Evolutionary conservation across 2,888 invertebrate species (phyloP).

Genomic region (Saturnia pavonia): DNA sequence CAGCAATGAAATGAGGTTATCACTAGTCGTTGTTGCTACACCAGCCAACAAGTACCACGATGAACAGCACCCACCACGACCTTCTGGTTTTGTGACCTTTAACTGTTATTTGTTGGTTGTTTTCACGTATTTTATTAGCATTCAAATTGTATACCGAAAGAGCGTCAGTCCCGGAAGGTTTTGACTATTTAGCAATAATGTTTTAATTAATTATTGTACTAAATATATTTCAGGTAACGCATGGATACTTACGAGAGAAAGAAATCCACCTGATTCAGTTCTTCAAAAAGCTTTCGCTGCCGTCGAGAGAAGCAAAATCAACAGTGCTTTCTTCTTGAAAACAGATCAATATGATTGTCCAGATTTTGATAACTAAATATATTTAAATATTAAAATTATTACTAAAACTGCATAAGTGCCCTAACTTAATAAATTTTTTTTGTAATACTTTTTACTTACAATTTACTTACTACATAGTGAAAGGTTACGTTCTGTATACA

Average conservation of each 20-base stretch:
- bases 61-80: too few relatives aligned
- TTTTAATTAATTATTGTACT: not conserved
- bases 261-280: conserved; percentile 78
- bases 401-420: not conserved
- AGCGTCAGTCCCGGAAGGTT: not conserved
- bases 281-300: conserved; percentile 83
- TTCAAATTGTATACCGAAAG: too few relatives aligned
- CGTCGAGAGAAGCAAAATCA: conserved; percentile 81
- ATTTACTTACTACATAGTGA: conserved; percentile 1
- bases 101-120: too few relatives aligned
- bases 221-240: conserved; percentile 65
- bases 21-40: too few relatives aligned
- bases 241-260: conserved; percentile 85
- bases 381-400: not conserved
- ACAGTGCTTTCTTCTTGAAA: conserved; percentile 79
- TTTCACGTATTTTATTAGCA: too few relatives aligned
- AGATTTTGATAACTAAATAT: conserved; percentile 26
- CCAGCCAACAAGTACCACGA: too few relatives aligned
- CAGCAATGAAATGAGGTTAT: too few relatives aligned
- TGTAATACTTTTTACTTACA: not conserved
- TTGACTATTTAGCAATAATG: not conserved
- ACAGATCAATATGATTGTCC: conserved; percentile 84
- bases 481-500: conserved; percentile 43
- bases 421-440: not conserved
- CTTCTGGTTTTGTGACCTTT: too few relatives aligned